phyloP scores from a whole-genome alignment of 2,888 invertebrate species.

The Spodoptera exigua region DNA sequence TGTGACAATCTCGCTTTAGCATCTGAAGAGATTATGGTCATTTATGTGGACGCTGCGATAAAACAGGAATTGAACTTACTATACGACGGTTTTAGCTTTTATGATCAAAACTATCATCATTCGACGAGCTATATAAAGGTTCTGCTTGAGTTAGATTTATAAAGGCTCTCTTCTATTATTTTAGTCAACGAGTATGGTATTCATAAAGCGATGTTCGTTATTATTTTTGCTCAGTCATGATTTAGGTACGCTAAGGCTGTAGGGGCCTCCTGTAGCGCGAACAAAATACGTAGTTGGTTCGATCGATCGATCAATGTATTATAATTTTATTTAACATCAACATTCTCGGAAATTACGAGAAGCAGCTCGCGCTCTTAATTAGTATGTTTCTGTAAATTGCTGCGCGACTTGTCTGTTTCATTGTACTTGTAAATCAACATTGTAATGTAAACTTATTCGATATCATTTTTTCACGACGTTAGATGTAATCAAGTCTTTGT shows the following conservation, averaged over 20 bases:
- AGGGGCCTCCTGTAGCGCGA: conserved; percentile 63
- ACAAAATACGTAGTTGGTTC: conserved; percentile 56
- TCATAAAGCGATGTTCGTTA: conserved; percentile 50
- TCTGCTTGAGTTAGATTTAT: conserved; percentile 34
- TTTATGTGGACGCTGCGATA: conserved; percentile 24
- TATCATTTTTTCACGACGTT: conserved; percentile 34
- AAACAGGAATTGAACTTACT: conserved; percentile 2
- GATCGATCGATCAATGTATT: conserved; percentile 61
- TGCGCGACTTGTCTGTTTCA: conserved; percentile 50
- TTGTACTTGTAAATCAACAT: conserved; percentile 54
- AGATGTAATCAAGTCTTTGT: conserved; percentile 48
- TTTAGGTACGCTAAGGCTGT: conserved; percentile 60
- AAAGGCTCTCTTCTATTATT: conserved; percentile 54
- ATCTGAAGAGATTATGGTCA: conserved; percentile 35
- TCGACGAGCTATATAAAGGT: not conserved
- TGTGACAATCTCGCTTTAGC: conserved; percentile 36
- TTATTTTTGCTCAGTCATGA: conserved; percentile 65
- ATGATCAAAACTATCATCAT: not conserved
- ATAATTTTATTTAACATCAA: conserved; percentile 48
- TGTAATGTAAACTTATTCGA: conserved; percentile 41
- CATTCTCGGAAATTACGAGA: conserved; percentile 40
- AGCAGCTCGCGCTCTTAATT: conserved; percentile 47
- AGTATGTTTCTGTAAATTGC: conserved; percentile 59
- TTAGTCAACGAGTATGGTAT: conserved; percentile 39
- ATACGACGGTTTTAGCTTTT: conserved; percentile 4